Evolutionary conservation across 2,797 vertebrate genomes (phyloP).

Genomic region (Smutsia gigantea): DNA sequence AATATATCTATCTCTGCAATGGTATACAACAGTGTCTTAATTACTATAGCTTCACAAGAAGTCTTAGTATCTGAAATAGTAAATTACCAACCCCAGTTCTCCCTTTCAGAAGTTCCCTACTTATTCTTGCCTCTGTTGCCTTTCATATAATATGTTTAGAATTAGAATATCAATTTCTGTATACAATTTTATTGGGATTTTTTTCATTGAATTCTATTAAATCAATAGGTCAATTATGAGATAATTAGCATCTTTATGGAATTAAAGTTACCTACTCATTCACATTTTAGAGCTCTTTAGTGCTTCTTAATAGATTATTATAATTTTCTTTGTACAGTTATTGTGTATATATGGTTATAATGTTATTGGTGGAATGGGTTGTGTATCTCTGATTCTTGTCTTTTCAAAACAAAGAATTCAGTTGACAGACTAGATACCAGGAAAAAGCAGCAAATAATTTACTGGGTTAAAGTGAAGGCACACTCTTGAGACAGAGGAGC

Average conservation of each 20-base stretch:
- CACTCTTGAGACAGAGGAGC: too few species aligned
- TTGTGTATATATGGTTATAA: background rate
- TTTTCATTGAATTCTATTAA: background rate
- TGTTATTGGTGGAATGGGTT: background rate
- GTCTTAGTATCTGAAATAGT: background rate
- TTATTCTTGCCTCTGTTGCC: background rate
- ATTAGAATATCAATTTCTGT: background rate
- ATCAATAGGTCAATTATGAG: background rate
- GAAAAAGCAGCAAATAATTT: too few species aligned
- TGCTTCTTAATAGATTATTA: background rate
- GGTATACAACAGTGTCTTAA: background rate
- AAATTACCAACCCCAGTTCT: background rate
- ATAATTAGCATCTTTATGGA: background rate
- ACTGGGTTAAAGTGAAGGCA: too few species aligned
- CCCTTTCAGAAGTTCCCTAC: background rate
- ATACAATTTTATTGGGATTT: background rate
- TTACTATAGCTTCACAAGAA: background rate
- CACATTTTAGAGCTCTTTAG: background rate
- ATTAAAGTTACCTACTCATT: background rate
- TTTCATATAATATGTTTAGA: background rate
- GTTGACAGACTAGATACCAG: too few species aligned
- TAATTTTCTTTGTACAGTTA: background rate
- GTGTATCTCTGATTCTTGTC: too few species aligned
- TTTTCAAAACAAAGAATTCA: too few species aligned
- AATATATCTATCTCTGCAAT: rapidly evolving